phyloP scores from a whole-genome alignment of 2,888 invertebrate species.

The Hydriomena furcata region DNA sequence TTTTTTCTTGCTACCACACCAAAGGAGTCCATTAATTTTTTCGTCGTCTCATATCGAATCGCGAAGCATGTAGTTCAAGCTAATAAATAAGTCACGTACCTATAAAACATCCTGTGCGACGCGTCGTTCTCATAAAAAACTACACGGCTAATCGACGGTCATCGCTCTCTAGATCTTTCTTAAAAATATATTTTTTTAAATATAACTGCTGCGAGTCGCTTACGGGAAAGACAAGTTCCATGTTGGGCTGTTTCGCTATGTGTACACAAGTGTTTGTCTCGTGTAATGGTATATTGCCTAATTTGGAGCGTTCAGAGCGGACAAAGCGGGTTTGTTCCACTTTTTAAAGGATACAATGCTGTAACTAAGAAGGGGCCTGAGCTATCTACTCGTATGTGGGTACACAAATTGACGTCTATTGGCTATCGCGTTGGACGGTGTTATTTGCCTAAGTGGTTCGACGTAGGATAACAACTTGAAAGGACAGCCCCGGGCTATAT shows the following conservation, averaged over 20 bases:
- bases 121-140: conserved; percentile 55
- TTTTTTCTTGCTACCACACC: conserved; percentile 26
- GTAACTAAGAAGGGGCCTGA: conserved; percentile 7
- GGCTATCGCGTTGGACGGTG: conserved; percentile 53
- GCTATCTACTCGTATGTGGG: conserved; percentile 30
- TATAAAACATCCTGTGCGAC: conserved; percentile 65
- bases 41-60: conserved; percentile 39
- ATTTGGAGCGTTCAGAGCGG: conserved; percentile 50
- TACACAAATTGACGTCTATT: conserved; percentile 51
- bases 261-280: conserved; percentile 64
- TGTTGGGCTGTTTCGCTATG: conserved; percentile 50
- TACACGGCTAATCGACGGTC: conserved; percentile 71
- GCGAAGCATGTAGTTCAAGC: conserved; percentile 27
- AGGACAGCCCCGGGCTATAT: conserved; percentile 36
- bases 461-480: conserved; percentile 58
- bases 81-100: conserved; percentile 72
- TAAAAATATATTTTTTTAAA: conserved; percentile 50
- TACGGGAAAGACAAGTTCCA: conserved; percentile 64
- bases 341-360: conserved; percentile 17
- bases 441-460: conserved; percentile 64
- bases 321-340: conserved; percentile 30
- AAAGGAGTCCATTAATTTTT: conserved; percentile 39
- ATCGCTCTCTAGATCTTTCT: conserved; percentile 67
- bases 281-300: conserved; percentile 59
- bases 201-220: conserved; percentile 41